Evolutionary conservation across 2,888 invertebrate genomes (phyloP).

Genomic region (Luperina testacea): DNA sequence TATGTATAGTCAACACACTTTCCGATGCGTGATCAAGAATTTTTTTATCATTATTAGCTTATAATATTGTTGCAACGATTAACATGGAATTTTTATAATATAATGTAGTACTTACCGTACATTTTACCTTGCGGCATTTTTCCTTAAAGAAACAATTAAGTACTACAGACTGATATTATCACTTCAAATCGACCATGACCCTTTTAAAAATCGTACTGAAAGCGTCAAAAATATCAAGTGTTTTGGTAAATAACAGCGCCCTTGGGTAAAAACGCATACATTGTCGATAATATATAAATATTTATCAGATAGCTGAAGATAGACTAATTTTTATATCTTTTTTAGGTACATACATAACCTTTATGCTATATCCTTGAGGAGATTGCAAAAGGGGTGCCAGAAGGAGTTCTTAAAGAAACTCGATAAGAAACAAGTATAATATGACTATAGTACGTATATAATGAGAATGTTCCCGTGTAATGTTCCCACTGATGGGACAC

Average conservation of each 20-base stretch:
- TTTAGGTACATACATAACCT: constrained; percentile 33
- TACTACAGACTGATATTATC: no score
- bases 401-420: constrained; percentile 7
- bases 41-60: neutral
- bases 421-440: neutral
- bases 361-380: constrained; percentile 27
- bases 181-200: constrained; percentile 16
- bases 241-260: constrained; percentile 39
- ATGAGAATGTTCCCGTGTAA: neutral
- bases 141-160: neutral
- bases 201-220: constrained; percentile 17
- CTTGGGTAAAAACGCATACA: constrained; percentile 53
- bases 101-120: neutral
- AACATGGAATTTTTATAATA: neutral
- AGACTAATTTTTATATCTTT: constrained; percentile 26
- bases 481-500: neutral
- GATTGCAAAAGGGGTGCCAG: constrained; percentile 24
- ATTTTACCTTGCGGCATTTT: neutral
- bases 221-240: neutral
- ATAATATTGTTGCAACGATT: neutral
- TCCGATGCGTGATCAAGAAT: neutral
- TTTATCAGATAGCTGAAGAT: constrained; percentile 37
- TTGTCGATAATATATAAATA: constrained; percentile 53
- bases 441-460: no score
- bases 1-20: neutral